Evolutionary conservation across 2,113 vertebrate genomes (phyloP), one percentile per base, ranked within the genome.

Genomic region (Oreotrochilus melanogaster): DNA sequence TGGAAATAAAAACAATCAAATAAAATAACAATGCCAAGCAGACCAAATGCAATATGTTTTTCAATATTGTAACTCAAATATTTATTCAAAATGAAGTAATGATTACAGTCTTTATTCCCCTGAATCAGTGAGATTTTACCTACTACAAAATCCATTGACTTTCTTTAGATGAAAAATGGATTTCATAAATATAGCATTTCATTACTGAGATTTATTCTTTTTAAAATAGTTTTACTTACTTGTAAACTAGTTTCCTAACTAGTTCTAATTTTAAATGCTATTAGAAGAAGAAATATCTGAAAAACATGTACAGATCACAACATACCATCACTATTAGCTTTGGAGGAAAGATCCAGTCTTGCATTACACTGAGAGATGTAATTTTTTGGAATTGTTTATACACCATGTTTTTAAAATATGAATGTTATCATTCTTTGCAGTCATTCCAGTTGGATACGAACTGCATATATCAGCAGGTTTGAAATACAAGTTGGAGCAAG

Each of bases 11-110:
- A 86, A 56, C 28, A 43, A 85, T 71, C 57, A 84, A 56, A 42
- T 54, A 9, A 23, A 94, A 89, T 91, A 79, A 87, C 87, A 95
- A 92, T 78, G 51, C 39, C 15, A 76, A 43, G 13, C n/a, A 89
- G 61, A 39, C 13, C 72, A 70, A 67, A 69, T 57, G 11, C 27
- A 73, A 62, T 73, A 58, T 65, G 66, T 76, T 62, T 88, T 92
- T 91, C 58, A 89, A 73, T 91, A 91, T 47, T 64, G 10, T 33
- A 92, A 57, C 10, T 72, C 56, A 72, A 82, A 87, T 89, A 71
- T 64, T 86, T 95, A 88, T 81, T 85, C 47, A 89, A 82, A 95
- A 78, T 69, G 35, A 81, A 75, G 48, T 39, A 89, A 11, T 74
- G 48, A 78, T 91, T 84, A 66, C 53, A 53, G 13, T 75, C 64